Evolutionary conservation across 1,140 invertebrate species (phyloP).

Genomic region (Archivesica marissinica): DNA sequence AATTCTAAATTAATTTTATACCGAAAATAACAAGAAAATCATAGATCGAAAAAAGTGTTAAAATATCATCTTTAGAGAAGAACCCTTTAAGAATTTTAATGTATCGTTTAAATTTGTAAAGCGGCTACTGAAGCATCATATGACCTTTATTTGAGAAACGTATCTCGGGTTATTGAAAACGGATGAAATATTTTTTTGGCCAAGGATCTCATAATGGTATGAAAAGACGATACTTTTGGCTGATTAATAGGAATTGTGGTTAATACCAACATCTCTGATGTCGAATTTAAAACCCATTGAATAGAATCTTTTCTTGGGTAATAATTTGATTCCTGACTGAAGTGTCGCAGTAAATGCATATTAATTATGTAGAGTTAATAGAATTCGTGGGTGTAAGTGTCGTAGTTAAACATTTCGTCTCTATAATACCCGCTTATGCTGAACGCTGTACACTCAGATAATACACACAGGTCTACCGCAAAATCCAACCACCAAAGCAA

Average conservation of each 20-base stretch:
- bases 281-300: neutral
- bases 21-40: neutral
- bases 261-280: neutral
- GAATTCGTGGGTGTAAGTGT: neutral
- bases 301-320: neutral
- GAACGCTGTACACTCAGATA: neutral
- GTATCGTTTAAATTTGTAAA: conserved; percentile 21
- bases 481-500: neutral
- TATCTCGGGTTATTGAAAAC: conserved; percentile 12
- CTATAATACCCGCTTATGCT: neutral
- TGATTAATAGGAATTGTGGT: neutral
- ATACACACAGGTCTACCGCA: neutral
- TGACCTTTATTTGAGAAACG: conserved; percentile 6
- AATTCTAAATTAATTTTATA: conserved; percentile 14
- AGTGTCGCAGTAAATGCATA: neutral
- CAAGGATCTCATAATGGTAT: conserved; percentile 5
- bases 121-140: conserved; percentile 12
- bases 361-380: neutral
- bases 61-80: conserved; percentile 4
- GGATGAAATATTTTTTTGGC: neutral
- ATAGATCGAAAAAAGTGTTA: neutral
- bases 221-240: neutral
- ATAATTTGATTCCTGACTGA: neutral
- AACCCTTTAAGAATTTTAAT: conserved; percentile 7
- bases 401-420: neutral